Percentiles rank a stretch among this genome's conserved stretches.
These are phyloP conservation scores for Kryptopterus vitreolus DNA, from an alignment of 2,797 vertebrate species.

Conservation along the genomic window DNA sequence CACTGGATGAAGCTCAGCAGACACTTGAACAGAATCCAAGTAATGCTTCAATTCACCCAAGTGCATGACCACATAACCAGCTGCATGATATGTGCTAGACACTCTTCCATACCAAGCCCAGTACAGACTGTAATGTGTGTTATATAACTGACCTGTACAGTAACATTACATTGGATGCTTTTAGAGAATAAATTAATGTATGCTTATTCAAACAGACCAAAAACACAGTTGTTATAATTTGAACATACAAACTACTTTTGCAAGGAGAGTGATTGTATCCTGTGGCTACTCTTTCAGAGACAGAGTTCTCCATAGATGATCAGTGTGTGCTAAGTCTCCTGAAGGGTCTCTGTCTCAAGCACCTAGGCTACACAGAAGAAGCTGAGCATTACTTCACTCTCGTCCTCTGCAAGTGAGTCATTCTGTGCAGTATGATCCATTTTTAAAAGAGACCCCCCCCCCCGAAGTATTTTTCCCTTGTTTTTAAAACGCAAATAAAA, in stretches of 20 bases:
- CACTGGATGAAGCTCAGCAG: slow-evolving; percentile 85
- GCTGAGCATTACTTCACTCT: slow-evolving; percentile 93
- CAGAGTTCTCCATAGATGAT: slow-evolving; percentile 87
- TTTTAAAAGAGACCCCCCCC: slow-evolving; percentile 7
- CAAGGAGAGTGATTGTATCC: not conserved
- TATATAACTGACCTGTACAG: not conserved
- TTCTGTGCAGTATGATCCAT: not conserved
- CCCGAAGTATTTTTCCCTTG: not conserved
- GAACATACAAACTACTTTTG: not conserved
- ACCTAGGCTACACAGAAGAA: slow-evolving; percentile 85
- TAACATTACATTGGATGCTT: not conserved
- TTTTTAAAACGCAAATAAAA: not conserved
- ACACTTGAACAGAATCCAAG: slow-evolving; percentile 81
- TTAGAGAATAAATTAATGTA: not conserved
- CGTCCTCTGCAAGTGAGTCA: slow-evolving; percentile 81
- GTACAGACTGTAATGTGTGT: not conserved
- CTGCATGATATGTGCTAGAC: not conserved
- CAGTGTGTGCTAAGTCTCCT: slow-evolving; percentile 89
- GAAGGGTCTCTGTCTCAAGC: slow-evolving; percentile 93
- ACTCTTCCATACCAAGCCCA: not conserved
- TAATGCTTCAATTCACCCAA: slow-evolving; percentile 61
- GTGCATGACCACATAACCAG: not conserved
- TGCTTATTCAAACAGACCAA: not conserved
- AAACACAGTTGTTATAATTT: not conserved
- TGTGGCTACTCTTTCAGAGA: slow-evolving; percentile 70